Percentiles rank a stretch among this genome's conserved stretches.
Conservation (phyloP, 2,888 invertebrate genomes). For the Theodoxus fluviatilis region DNA sequence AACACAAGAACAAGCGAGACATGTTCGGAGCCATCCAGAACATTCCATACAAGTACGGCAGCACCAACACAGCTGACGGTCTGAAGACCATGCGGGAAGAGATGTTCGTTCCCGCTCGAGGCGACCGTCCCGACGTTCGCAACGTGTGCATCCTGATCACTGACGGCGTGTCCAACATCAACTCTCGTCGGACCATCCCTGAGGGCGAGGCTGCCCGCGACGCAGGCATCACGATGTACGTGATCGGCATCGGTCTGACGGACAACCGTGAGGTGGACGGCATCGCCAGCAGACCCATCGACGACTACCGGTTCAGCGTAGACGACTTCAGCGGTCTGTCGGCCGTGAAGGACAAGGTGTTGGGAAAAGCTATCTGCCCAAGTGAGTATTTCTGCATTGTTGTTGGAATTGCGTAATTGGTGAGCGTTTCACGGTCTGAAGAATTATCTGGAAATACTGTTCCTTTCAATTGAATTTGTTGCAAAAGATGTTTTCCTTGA, state of each 20-base stretch:
- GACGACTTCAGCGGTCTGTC: constrained; percentile 41
- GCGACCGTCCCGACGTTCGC: constrained; percentile 49
- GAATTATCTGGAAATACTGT: too few species aligned
- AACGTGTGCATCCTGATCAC: constrained; percentile 53
- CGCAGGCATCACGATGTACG: constrained; percentile 41
- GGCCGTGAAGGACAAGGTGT: too few species aligned
- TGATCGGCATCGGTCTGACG: constrained; percentile 44
- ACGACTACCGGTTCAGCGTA: constrained; percentile 43
- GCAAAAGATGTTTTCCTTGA: too few species aligned
- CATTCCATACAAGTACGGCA: constrained; percentile 42
- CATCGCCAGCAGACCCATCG: constrained; percentile 45
- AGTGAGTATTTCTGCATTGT: too few species aligned
- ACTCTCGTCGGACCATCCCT: constrained; percentile 48
- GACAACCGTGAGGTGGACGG: constrained; percentile 47
- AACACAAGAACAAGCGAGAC: constrained; percentile 33
- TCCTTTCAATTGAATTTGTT: too few species aligned
- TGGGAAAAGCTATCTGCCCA: too few species aligned
- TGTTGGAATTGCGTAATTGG: too few species aligned
- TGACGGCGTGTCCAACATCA: constrained; percentile 59
- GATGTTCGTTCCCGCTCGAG: constrained; percentile 38
- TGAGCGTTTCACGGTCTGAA: too few species aligned
- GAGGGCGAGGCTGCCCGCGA: constrained; percentile 43
- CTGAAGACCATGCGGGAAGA: constrained; percentile 38
- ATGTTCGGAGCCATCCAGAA: constrained; percentile 46
- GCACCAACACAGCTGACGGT: constrained; percentile 49